These are phyloP conservation scores for Coremacera marginata DNA, from an alignment of 2,888 invertebrate genomes.

Conservation along the genomic window DNA sequence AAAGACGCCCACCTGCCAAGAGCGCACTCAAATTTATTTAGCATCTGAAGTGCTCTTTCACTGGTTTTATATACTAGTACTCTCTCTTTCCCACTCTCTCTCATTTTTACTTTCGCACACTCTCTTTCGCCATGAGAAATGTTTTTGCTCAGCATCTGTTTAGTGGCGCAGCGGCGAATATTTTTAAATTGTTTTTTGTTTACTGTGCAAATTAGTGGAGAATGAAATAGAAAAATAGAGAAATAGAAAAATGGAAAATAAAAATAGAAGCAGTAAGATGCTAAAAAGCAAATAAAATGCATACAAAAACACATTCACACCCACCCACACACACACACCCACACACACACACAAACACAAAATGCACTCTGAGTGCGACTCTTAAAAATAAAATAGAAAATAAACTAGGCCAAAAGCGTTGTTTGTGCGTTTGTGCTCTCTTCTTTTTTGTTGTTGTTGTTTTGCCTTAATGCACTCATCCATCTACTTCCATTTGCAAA, in stretches of 20 bases:
- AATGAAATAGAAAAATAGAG: not conserved
- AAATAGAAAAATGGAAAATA: not conserved
- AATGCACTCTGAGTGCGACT: not conserved
- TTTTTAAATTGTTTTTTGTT: no score
- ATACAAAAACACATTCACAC: not conserved
- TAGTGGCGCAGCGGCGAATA: no score
- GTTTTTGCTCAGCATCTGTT: not conserved
- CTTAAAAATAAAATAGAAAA: constrained; percentile 16
- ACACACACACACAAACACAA: constrained; percentile 2
- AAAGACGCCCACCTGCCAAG: no score
- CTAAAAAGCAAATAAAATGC: not conserved
- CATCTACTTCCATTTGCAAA: not conserved
- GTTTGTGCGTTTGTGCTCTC: not conserved
- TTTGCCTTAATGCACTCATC: not conserved
- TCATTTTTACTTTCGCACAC: not conserved
- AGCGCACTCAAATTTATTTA: constrained; percentile 27
- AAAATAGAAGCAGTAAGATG: not conserved
- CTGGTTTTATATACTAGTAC: not conserved
- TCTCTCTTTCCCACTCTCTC: constrained; percentile 23
- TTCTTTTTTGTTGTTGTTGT: not conserved
- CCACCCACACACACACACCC: constrained; percentile 5
- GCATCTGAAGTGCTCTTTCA: constrained; percentile 16
- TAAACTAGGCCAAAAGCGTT: constrained; percentile 14
- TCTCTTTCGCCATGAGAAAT: not conserved
- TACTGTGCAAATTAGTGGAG: no score